Conservation (phyloP, 92 coral and sea anemone species). For the Pocillopora grandis region DNA sequence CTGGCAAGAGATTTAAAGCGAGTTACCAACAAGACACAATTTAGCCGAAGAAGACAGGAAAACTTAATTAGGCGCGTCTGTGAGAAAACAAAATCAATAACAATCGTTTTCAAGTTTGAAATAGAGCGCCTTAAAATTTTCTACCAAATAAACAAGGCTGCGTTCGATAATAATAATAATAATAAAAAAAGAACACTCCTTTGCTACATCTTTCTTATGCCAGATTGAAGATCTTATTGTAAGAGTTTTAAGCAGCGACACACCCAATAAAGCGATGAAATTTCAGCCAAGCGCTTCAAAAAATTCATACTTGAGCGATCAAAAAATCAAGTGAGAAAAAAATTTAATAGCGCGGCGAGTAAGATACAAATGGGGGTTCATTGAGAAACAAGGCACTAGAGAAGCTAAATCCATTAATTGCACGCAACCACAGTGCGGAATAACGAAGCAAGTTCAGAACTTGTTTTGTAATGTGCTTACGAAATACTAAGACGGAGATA, state of each 20-base stretch:
- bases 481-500: not conserved
- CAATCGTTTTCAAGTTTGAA: slow-evolving; percentile 7
- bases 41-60: slow-evolving; percentile 29
- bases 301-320: not conserved
- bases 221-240: not conserved
- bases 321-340: not conserved
- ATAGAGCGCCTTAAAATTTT: slow-evolving; percentile 7
- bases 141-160: slow-evolving; percentile 22
- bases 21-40: slow-evolving; percentile 34
- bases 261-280: slow-evolving; percentile 2
- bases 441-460: not conserved
- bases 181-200: not conserved
- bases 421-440: not conserved
- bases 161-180: not conserved
- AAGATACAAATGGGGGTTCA: not conserved
- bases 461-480: not conserved
- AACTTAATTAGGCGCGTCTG: slow-evolving; percentile 44
- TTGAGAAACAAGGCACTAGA: slow-evolving; percentile 12
- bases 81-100: slow-evolving; percentile 39
- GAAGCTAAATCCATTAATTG: not conserved
- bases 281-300: not conserved
- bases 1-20: not conserved
- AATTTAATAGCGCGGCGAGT: not conserved
- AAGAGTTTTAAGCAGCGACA: slow-evolving; percentile 2
- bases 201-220: not conserved